phyloP scores from a whole-genome alignment of 30 jellyfish, hydroid and myxozoan genomes.

The Sanderia malayensis region DNA sequence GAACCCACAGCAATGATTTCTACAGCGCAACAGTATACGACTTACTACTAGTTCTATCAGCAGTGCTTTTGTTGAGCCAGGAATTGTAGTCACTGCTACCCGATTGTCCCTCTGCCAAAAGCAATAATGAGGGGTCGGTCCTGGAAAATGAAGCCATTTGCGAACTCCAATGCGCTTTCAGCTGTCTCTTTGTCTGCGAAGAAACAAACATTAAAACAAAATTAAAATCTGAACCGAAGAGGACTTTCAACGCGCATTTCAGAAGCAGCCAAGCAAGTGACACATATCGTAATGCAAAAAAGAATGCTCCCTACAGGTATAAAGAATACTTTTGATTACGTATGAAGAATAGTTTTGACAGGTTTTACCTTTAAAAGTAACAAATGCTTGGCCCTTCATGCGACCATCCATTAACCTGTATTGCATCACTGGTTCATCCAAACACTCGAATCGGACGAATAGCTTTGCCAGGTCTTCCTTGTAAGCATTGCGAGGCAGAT shows the following conservation, averaged over 20 bases:
- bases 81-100: too few relatives aligned
- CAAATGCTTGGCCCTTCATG: constrained; percentile 89
- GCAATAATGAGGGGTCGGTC: constrained; percentile 69
- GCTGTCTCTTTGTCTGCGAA: constrained; percentile 61
- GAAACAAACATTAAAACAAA: background rate
- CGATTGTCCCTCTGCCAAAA: constrained; percentile 57
- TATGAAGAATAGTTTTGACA: too few relatives aligned
- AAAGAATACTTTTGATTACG: too few relatives aligned
- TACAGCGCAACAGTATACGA: too few relatives aligned
- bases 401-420: constrained; percentile 73
- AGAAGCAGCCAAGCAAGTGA: too few relatives aligned
- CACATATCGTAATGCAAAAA: too few relatives aligned
- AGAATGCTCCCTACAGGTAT: too few relatives aligned
- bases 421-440: constrained; percentile 57
- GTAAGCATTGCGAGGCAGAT: constrained; percentile 42
- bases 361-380: constrained; percentile 68
- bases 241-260: background rate
- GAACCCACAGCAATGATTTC: too few relatives aligned
- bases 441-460: constrained; percentile 55
- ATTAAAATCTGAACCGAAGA: background rate
- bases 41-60: too few relatives aligned
- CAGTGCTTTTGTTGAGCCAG: too few relatives aligned
- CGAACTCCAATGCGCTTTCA: constrained; percentile 39
- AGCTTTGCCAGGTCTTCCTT: constrained; percentile 74
- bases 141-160: constrained; percentile 65